A percentile compares a stretch with the other conserved stretches of the same genome.
Evolutionary conservation across 2,113 vertebrate genomes (phyloP).

Genomic region (Chloropsis hardwickii): DNA sequence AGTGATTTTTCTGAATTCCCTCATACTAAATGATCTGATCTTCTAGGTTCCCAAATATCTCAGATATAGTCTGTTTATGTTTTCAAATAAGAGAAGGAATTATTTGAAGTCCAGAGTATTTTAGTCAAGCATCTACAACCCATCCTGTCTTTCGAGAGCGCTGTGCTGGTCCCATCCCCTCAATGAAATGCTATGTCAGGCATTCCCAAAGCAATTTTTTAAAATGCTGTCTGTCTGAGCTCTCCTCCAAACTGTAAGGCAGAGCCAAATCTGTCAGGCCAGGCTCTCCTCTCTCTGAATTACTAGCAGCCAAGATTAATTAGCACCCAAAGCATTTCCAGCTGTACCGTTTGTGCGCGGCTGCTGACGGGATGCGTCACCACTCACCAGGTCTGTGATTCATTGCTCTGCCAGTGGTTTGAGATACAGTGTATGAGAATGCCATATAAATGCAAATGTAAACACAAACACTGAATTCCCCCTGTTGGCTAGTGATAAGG

Average conservation of each 20-base stretch:
- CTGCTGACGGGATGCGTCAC: slow-evolving; percentile 14
- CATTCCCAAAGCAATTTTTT: not conserved
- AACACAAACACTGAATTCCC: slow-evolving; percentile 69
- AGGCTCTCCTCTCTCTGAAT: slow-evolving; percentile 29
- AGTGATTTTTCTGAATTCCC: not conserved
- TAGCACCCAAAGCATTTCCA: slow-evolving; percentile 44
- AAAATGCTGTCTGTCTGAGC: not conserved
- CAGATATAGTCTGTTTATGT: not conserved
- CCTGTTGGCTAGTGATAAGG: slow-evolving; percentile 77
- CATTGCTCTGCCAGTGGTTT: slow-evolving; percentile 74
- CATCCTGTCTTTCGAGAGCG: fast-evolving
- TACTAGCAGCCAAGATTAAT: slow-evolving; percentile 73
- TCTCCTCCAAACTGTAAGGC: not conserved
- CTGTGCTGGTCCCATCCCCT: not conserved
- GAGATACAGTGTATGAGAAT: slow-evolving; percentile 74
- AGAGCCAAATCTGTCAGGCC: slow-evolving; percentile 5
- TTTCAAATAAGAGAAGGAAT: not conserved
- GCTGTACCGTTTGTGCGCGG: not conserved
- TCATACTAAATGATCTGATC: not conserved
- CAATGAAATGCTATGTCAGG: not conserved
- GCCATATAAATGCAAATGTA: slow-evolving; percentile 82
- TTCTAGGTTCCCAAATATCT: not conserved
- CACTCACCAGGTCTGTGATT: slow-evolving; percentile 69
- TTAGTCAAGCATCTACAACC: not conserved
- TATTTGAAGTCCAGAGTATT: not conserved